Conservation (phyloP, 2,797 vertebrate genomes). For the Phataginus tricuspis region DNA sequence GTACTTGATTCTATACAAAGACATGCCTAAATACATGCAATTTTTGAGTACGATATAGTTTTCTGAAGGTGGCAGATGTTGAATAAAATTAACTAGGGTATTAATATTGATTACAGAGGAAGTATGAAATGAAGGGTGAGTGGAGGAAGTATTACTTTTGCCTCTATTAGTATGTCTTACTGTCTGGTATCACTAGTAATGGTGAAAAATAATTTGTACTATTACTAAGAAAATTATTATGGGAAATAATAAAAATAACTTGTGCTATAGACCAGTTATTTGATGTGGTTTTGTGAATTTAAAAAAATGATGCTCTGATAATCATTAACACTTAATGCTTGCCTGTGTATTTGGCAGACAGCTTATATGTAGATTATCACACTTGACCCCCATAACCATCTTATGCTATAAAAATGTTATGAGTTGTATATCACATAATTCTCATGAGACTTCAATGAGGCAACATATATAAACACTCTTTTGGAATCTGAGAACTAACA, state of each 20-base stretch:
- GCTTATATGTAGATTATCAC: not conserved
- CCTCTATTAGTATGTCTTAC: not conserved
- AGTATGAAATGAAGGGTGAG: not conserved
- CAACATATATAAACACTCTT: not conserved
- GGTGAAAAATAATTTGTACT: not conserved
- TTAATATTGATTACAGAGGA: not conserved
- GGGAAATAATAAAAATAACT: not conserved
- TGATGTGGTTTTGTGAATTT: not conserved
- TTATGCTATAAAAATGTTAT: not conserved
- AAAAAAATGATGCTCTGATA: not conserved
- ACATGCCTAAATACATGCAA: not conserved
- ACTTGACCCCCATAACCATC: not conserved
- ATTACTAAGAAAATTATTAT: not conserved
- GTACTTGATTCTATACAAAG: not conserved
- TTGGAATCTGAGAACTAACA: not conserved
- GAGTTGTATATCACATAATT: not conserved
- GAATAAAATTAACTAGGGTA: not conserved
- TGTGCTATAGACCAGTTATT: not conserved
- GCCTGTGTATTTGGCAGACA: not conserved
- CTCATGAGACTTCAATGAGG: not conserved
- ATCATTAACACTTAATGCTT: not conserved
- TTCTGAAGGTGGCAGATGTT: not conserved
- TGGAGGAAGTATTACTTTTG: not conserved
- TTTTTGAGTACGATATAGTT: not conserved
- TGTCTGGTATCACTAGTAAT: not conserved